Evolutionary conservation across 2,113 vertebrate genomes (phyloP), one percentile per base, ranked within the genome.

Genomic region (Abramis brama): DNA sequence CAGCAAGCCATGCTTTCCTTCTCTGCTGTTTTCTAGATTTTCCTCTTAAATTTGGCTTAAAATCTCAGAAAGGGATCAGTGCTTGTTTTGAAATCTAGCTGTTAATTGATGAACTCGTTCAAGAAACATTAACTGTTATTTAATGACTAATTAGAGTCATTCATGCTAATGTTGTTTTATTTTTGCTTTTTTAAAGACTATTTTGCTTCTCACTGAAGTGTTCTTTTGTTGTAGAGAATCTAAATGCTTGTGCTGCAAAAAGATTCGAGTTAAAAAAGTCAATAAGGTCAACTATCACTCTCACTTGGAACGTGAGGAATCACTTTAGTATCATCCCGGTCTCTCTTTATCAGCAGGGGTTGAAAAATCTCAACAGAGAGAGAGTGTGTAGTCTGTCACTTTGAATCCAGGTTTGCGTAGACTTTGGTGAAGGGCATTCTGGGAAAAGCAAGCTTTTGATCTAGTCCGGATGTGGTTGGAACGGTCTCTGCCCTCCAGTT

Each of bases 401-500:
- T 39, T 79, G 64, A 57, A 85, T 85, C n/a, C 62, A 36, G 75
- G 10, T 79, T 70, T 39, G 59, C 13, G 12, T 17, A 62, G 78
- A 81, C 50, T 33, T 52, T 55, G 7, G 6, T 27, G 4, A 77
- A 30, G 75, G 52, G 43, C 52, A 74, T 83, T 85, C 25, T 82
- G 79, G 74, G 55, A 79, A 83, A 79, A 73, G n/a, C 7, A n/a
- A 8, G 68, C 30, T 62, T 83, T 82, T 88, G 75, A 88, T 88
- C 74, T 82, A 19, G 3, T 39, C 68, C 21, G 47, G 62, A 85
- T 39, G 87, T 75, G 80, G 70, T 79, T 87, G 83, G 64, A 87
- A 78, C 2, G 39, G 76, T 79, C 52, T 39, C 59, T 88, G 30
- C 45, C 52, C 80, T 83, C 64, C 25, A 71, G 74, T 66, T 47